Evolutionary conservation across 1,140 invertebrate genomes (phyloP).

Genomic region (Harlomillsia oculata): DNA sequence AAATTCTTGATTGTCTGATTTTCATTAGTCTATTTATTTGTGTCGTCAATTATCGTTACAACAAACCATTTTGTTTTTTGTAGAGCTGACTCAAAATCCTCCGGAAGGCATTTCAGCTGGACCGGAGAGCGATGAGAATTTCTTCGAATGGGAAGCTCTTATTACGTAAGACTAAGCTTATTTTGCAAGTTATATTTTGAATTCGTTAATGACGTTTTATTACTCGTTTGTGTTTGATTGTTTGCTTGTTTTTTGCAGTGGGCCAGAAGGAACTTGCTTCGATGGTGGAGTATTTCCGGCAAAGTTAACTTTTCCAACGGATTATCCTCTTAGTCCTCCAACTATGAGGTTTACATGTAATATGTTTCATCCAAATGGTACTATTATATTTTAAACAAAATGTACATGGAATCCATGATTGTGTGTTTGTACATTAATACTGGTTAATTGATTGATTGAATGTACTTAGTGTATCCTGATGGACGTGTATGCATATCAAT

Average conservation of each 20-base stretch:
- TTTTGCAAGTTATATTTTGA: not conserved
- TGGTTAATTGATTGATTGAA: too few species aligned
- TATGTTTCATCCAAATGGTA: conserved; percentile 98
- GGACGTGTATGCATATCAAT: conserved; percentile 98
- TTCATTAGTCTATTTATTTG: too few species aligned
- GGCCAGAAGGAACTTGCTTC: conserved; percentile 95
- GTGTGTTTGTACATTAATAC: conserved; percentile 13
- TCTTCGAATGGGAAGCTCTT: conserved; percentile 99
- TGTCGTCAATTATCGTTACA: too few species aligned
- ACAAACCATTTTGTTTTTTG: conserved; percentile 40
- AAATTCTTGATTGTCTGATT: too few species aligned
- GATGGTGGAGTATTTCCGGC: conserved; percentile 98
- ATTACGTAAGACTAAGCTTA: conserved; percentile 66
- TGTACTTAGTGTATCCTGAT: conserved; percentile 85
- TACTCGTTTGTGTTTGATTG: too few species aligned
- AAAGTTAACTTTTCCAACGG: conserved; percentile 84
- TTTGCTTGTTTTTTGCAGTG: conserved; percentile 50
- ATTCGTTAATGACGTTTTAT: too few species aligned
- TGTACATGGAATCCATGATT: too few species aligned
- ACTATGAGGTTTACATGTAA: conserved; percentile 99
- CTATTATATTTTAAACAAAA: too few species aligned
- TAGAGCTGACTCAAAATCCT: conserved; percentile 92
- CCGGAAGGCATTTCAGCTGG: conserved; percentile 97
- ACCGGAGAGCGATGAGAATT: conserved; percentile 96
- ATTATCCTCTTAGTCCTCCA: conserved; percentile 96